Evolutionary conservation across 2,113 vertebrate genomes (phyloP).

Genomic region (Acrocephalus arundinaceus): DNA sequence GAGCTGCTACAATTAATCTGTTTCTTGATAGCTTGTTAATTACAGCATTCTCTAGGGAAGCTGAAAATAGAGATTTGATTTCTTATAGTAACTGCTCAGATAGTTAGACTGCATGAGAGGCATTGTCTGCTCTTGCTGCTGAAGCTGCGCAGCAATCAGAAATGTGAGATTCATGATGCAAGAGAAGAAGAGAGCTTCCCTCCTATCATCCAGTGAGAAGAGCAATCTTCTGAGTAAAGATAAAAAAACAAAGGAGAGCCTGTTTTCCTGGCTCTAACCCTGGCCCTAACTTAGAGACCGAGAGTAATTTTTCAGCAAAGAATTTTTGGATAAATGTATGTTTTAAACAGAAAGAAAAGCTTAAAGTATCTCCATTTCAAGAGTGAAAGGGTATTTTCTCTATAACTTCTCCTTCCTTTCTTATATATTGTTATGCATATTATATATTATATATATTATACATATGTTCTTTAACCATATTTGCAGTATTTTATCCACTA

Average conservation of each 20-base stretch:
- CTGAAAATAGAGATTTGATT: conserved; percentile 44
- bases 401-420: background rate
- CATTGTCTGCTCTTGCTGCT: background rate
- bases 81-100: background rate
- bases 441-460: background rate
- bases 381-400: background rate
- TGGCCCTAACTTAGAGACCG: background rate
- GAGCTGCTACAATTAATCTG: conserved; percentile 17
- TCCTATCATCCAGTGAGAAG: background rate
- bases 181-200: background rate
- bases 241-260: background rate
- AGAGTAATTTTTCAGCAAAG: background rate
- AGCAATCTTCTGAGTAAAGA: background rate
- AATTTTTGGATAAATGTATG: background rate
- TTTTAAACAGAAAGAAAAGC: background rate
- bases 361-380: background rate
- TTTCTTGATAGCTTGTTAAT: conserved; percentile 43
- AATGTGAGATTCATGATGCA: background rate
- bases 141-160: background rate
- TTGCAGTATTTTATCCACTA: background rate
- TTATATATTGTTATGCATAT: background rate
- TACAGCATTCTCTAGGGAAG: conserved; percentile 35
- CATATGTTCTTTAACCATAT: background rate
- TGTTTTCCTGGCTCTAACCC: background rate
- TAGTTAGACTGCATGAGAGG: background rate